These are phyloP conservation scores for Leptinotarsa peninsularis DNA, from an alignment of 2,888 invertebrate species.

Conservation along the genomic window DNA sequence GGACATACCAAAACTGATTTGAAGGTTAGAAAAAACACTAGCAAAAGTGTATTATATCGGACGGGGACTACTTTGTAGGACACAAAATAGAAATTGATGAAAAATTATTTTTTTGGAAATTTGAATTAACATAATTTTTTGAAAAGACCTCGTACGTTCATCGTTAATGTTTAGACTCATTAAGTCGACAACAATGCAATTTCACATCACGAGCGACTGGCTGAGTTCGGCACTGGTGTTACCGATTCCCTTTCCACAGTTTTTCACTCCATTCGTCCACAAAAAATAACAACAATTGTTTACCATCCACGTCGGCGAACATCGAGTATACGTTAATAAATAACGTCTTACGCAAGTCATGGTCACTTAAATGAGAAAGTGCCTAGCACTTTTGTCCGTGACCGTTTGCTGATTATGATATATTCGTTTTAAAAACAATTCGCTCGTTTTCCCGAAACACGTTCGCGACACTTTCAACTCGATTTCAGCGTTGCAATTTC, in stretches of 20 bases:
- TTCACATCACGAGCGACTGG: background rate
- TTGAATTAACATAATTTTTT: too few species aligned
- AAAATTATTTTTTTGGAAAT: too few species aligned
- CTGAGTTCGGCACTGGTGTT: background rate
- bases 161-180: too few species aligned
- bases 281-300: background rate
- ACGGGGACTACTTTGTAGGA: too few species aligned
- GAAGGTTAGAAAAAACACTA: too few species aligned
- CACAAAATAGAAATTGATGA: too few species aligned
- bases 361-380: slow-evolving; percentile 5
- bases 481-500: background rate
- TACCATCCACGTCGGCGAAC: background rate
- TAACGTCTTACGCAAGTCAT: background rate
- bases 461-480: slow-evolving; percentile 1
- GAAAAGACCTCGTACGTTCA: too few species aligned
- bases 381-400: slow-evolving; percentile 5
- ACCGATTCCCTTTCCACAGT: background rate
- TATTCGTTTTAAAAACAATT: background rate
- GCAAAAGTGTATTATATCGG: too few species aligned
- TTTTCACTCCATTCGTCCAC: background rate
- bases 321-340: background rate
- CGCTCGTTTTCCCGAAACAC: background rate
- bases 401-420: slow-evolving; percentile 3
- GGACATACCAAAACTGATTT: too few species aligned
- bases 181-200: too few species aligned